These are phyloP conservation scores for Saturnia pavonia DNA, from an alignment of 2,888 invertebrate species.

Conservation along the genomic window DNA sequence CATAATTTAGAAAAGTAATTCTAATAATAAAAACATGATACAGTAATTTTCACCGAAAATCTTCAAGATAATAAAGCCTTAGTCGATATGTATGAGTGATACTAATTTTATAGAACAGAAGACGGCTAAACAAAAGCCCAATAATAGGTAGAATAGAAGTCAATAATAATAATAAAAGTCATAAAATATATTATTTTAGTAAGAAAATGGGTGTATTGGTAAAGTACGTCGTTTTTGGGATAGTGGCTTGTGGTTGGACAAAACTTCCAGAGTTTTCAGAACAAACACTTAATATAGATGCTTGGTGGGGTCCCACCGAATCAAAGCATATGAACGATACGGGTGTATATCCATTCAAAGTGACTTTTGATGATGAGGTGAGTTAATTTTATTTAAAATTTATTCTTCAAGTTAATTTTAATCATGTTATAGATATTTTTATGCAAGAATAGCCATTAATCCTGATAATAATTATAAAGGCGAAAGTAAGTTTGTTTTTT, in stretches of 20 bases:
- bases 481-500: too few species aligned
- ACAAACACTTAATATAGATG: conserved; percentile 3
- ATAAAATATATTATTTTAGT: background rate
- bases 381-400: conserved; percentile 18
- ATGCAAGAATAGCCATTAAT: too few species aligned
- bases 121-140: background rate
- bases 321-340: conserved; percentile 64
- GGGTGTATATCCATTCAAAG: conserved; percentile 78
- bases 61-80: background rate
- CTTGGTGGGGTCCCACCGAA: conserved; percentile 77
- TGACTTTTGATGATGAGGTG: conserved; percentile 52
- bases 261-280: background rate
- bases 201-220: background rate
- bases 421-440: too few species aligned
- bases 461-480: too few species aligned
- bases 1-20: too few species aligned
- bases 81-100: background rate
- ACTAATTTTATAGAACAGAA: background rate
- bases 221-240: background rate
- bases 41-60: too few species aligned
- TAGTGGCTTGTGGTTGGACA: background rate
- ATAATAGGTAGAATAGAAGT: too few species aligned
- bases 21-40: too few species aligned
- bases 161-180: background rate
- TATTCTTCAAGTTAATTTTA: too few species aligned